A percentile compares a stretch with the other conserved stretches of the same genome.
These are phyloP conservation scores for Bufo gargarizans DNA, from an alignment of 2,113 vertebrate species.

Conservation along the genomic window DNA sequence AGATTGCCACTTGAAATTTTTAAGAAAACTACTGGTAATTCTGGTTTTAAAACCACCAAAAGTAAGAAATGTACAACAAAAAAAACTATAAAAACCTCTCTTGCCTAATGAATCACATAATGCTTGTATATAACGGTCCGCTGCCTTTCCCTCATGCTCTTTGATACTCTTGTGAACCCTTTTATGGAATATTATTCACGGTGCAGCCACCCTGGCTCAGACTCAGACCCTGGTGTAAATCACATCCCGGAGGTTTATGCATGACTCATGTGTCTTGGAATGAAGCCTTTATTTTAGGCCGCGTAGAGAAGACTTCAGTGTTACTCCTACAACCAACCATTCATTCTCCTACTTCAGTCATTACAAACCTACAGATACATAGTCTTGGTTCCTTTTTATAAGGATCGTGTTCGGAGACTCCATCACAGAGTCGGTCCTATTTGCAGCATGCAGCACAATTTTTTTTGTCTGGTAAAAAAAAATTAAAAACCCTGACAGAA, in stretches of 20 bases:
- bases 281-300: constrained; percentile 9
- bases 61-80: not conserved
- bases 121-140: not conserved
- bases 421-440: too few species aligned
- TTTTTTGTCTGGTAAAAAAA: too few species aligned
- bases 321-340: not conserved
- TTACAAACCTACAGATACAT: not conserved
- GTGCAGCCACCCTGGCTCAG: constrained; percentile 35
- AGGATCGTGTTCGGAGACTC: too few species aligned
- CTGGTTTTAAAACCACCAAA: not conserved
- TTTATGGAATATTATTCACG: constrained; percentile 52
- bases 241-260: not conserved
- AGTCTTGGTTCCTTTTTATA: too few species aligned
- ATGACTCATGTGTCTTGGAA: constrained; percentile 34
- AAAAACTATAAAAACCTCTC: not conserved
- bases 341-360: not conserved
- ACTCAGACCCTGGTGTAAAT: constrained; percentile 13
- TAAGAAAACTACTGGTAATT: too few species aligned
- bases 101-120: not conserved
- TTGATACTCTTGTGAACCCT: constrained; percentile 35
- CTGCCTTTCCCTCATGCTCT: not conserved
- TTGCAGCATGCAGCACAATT: too few species aligned
- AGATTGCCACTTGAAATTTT: too few species aligned
- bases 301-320: not conserved
- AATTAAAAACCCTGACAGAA: too few species aligned